Evolutionary conservation across 2,888 invertebrate species (phyloP).

Genomic region (Machimus rusticus): DNA sequence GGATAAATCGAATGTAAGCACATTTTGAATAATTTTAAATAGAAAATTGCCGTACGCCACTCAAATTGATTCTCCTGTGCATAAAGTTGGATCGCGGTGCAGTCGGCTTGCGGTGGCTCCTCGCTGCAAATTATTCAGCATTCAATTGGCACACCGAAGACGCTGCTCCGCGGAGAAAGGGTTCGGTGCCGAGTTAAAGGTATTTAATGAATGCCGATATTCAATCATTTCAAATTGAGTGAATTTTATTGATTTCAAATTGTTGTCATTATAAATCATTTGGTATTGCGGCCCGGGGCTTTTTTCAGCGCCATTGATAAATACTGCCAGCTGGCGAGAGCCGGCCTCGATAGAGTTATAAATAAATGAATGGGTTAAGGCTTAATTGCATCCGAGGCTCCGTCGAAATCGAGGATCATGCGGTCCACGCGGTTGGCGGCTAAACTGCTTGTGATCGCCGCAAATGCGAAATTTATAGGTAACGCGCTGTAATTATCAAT

Average conservation of each 20-base stretch:
- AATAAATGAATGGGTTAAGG: not conserved
- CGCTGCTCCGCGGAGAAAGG: not conserved
- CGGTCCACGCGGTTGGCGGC: not conserved
- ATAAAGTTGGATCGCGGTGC: not conserved
- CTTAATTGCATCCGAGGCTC: not conserved
- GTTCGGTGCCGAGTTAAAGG: not conserved
- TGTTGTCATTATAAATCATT: constrained; percentile 38
- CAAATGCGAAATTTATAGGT: not conserved
- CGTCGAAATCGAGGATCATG: not conserved
- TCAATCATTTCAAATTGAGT: constrained; percentile 41
- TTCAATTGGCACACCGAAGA: constrained; percentile 2
- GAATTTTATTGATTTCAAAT: constrained; percentile 41
- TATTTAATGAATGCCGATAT: constrained; percentile 40
- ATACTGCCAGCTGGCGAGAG: not conserved
- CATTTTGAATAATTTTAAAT: constrained; percentile 43
- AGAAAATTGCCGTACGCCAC: constrained; percentile 34
- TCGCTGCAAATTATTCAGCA: not conserved
- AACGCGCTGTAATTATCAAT: not conserved
- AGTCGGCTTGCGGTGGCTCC: not conserved
- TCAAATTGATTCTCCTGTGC: constrained; percentile 30
- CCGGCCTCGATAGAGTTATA: not conserved
- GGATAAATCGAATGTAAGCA: constrained; percentile 35
- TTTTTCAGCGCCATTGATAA: constrained; percentile 11
- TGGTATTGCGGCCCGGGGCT: constrained; percentile 7
- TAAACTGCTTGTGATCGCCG: not conserved